phyloP scores from a whole-genome alignment of 2,113 vertebrate genomes.

The Pimephales promelas region DNA sequence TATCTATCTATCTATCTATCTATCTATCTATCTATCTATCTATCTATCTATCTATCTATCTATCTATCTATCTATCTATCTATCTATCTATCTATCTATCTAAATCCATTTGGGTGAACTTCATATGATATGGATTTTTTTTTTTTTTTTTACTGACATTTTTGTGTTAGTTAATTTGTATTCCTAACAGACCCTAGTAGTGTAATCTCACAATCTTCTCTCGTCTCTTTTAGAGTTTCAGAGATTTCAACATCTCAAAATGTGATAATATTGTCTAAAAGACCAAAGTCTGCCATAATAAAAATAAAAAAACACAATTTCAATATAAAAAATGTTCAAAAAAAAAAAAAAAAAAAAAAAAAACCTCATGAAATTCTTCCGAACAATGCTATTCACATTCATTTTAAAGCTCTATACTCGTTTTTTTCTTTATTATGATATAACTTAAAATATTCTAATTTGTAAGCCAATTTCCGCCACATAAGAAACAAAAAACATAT shows the following conservation, averaged over 20 bases:
- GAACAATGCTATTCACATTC: background rate
- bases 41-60: background rate
- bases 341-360: no score
- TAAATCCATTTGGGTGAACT: no score
- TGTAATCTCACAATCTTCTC: background rate
- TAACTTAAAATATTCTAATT: background rate
- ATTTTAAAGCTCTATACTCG: background rate
- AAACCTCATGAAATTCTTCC: background rate
- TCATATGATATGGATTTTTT: no score
- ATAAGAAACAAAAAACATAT: no score
- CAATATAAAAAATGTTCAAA: background rate
- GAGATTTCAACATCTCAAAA: background rate
- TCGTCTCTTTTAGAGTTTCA: background rate
- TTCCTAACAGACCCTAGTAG: background rate
- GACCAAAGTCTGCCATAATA: no score
- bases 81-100: background rate
- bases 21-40: background rate
- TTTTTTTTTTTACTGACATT: no score
- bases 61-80: background rate
- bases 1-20: background rate
- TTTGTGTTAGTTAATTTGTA: no score
- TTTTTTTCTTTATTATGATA: background rate
- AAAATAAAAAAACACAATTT: background rate
- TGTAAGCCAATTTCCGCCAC: no score
- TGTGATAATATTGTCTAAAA: no score